Percentiles rank a stretch among this genome's conserved stretches.
Evolutionary conservation across 2,113 vertebrate species (phyloP).

Genomic region (Stegostoma tigrinum): DNA sequence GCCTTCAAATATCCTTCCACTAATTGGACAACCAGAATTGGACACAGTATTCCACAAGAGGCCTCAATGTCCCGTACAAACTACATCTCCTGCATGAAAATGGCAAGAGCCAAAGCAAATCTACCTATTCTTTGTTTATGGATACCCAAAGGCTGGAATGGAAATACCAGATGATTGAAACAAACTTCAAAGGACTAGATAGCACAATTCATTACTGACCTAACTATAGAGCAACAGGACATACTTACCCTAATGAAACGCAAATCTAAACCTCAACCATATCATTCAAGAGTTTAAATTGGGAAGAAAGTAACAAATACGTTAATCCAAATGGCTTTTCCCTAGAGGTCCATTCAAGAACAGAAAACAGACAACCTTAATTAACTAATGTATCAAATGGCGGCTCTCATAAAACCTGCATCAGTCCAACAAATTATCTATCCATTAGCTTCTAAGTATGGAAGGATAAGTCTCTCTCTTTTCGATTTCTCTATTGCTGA

Average conservation of each 20-base stretch:
- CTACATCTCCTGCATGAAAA: neutral
- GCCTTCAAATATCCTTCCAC: too few species aligned
- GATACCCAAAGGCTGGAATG: neutral
- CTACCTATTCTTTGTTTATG: neutral
- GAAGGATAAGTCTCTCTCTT: neutral
- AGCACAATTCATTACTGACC: neutral
- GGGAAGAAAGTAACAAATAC: neutral
- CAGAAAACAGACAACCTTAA: neutral
- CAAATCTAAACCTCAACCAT: neutral
- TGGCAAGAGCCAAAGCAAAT: neutral
- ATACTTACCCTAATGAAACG: neutral
- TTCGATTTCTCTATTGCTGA: neutral
- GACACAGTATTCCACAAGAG: too few species aligned
- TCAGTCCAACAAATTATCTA: neutral
- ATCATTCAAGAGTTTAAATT: neutral
- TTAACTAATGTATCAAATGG: constrained; percentile 10
- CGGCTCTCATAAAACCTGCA: neutral
- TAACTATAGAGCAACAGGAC: neutral
- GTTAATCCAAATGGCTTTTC: neutral
- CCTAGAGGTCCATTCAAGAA: neutral
- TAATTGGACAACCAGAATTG: too few species aligned
- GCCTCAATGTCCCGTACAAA: too few species aligned
- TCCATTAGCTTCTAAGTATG: neutral
- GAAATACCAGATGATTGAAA: neutral
- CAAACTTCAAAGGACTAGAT: neutral